Conservation (phyloP, 2,113 vertebrate species). For the Pedionomus torquatus region DNA sequence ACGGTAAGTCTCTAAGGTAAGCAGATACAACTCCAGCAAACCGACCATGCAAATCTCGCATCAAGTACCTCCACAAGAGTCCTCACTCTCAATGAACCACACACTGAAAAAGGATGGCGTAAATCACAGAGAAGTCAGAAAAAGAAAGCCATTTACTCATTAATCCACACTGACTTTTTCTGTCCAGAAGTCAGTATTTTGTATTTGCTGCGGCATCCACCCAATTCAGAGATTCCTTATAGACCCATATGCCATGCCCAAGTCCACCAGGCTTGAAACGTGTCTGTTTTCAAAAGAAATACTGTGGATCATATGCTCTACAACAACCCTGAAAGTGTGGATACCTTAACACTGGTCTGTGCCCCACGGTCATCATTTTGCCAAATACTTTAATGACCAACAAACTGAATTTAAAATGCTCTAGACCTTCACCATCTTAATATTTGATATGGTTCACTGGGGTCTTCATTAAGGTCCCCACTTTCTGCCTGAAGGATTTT, state of each 20-base stretch:
- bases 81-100: neutral
- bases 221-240: neutral
- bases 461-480: neutral
- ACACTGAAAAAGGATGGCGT: neutral
- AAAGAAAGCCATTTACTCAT: neutral
- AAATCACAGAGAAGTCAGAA: neutral
- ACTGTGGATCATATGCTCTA: neutral
- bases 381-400: neutral
- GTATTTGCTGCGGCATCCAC: neutral
- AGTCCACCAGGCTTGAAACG: neutral
- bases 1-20: neutral
- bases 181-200: neutral
- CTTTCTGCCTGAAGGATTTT: neutral
- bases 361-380: neutral
- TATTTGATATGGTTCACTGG: neutral
- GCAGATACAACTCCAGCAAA: neutral
- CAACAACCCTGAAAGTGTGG: neutral
- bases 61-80: neutral
- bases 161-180: neutral
- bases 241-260: neutral
- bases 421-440: neutral
- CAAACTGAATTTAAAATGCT: neutral
- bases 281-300: neutral
- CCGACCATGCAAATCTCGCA: neutral
- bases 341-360: neutral